Evolutionary conservation across 2,888 invertebrate genomes (phyloP), one percentile per base, ranked within the genome.

Genomic region (Andrena bucephala): DNA sequence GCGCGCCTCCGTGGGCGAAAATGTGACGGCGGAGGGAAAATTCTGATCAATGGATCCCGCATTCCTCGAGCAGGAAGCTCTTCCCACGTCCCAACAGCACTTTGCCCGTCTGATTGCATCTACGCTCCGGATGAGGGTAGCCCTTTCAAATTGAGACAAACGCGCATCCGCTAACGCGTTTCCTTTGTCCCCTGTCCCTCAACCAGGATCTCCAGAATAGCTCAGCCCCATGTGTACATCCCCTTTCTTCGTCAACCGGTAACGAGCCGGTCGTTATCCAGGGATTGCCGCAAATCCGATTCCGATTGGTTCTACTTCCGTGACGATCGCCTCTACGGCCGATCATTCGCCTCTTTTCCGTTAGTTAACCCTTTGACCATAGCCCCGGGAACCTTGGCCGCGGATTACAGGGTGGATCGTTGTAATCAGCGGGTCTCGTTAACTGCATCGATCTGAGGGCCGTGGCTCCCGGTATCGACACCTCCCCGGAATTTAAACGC

Each of bases 71-170:
- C 33, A 4, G 16, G 63, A 54, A 52, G 33, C 27, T 57, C 24
- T 62, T 33, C 13, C 36, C 63, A 3, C 24, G 62, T 65, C n/a
- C 54, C 48, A 16, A 52, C 67, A 60, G 29, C n/a, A 70, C 59
- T 77, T 70, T 42, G 50, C 24, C 66, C 62, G 57, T 76, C 67
- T 33, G 81, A 81, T 76, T 81, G 68, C 59, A 71, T 82, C 65
- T 63, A 36, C 59, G 70, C 20, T 13, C 57, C 27, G 59, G 83
- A 79, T 54, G 67, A 69, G 66, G 54, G 24, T 59, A 31, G 60
- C 54, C 69, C 57, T 59, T 77, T 67, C 76, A 74, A 86, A 87
- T 87, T 79, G 81, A 85, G 74, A 87, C 67, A 80, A 84, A 81
- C 83, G 72, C 73, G 69, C 68, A 69, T 72, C 72, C 73, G 79